Base-by-base conservation (phyloP, 2,113 vertebrate genomes). In the Hassar affinis region DNA sequence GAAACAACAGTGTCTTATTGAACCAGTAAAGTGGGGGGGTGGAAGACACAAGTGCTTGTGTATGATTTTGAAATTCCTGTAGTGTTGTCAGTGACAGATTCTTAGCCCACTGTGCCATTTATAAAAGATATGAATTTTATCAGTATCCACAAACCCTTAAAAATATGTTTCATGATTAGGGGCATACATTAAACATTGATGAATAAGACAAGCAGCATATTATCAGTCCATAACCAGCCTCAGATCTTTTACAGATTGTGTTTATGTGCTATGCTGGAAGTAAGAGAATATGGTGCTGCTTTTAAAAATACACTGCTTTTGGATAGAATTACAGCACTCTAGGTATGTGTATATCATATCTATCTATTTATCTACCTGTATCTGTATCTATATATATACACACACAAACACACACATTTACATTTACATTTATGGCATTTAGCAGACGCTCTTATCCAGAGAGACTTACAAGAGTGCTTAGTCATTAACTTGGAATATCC, bases 251-350 rank as follows among this genome's bases (percentile, higher is more conserved):
- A 20, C 45, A 51, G 61, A 64, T 80, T 64, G 20, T 80, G 59
- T 80, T 80, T 61, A 66, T 64, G 27, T 66, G 57, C n/a, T 22
- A 8, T 80, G 27, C 8, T 66, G 47, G 54, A 35, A 66, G 42
- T n/a, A 17, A 25, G n/a, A 79, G n/a, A 30, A 45, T 12, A 80
- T n/a, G 22, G 27, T 38, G 27, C 14, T 80, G 61, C 61, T 68
- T 68, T 80, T 80, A 80, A 54, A 56, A 54, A 80, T 69, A 80
- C 22, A 54, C 33, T 12, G 45, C 62, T 68, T 5, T 47, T 71
- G 61, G 78, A 80, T 68, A 68, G 45, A 30, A 17, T 79, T 64
- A 68, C 45, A 52, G n/a, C n/a, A n/a, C n/a, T n/a, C n/a, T n/a
- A n/a, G n/a, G n/a, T n/a, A n/a, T n/a, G n/a, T n/a, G n/a, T n/a